phyloP scores from a whole-genome alignment of 2,113 vertebrate species.

The Nyctibius bracteatus region DNA sequence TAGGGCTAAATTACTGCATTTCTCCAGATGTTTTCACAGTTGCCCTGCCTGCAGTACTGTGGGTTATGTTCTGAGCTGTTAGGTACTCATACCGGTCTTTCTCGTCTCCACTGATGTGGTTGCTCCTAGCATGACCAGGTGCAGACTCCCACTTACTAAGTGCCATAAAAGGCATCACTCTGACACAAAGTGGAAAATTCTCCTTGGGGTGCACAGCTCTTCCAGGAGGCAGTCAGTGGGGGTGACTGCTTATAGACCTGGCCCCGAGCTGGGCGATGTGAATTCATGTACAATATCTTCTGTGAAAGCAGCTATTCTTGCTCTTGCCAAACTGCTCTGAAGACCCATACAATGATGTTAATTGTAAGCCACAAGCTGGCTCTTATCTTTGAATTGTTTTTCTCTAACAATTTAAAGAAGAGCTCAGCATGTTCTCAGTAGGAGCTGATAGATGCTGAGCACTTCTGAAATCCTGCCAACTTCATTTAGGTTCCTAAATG shows the following conservation, averaged over 20 bases:
- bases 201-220: not conserved
- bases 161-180: not conserved
- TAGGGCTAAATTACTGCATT: not conserved
- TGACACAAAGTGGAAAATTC: not conserved
- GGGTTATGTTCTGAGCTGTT: not conserved
- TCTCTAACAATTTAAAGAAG: slow-evolving; percentile 47
- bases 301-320: slow-evolving; percentile 43
- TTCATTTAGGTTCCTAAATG: slow-evolving; percentile 24
- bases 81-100: not conserved
- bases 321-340: not conserved
- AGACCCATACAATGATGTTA: slow-evolving; percentile 37
- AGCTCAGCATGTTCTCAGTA: slow-evolving; percentile 53
- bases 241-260: not conserved
- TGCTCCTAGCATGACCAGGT: not conserved
- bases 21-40: not conserved
- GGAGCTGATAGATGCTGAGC: slow-evolving; percentile 59
- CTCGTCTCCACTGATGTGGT: not conserved
- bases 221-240: not conserved
- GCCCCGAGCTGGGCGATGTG: not conserved
- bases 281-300: not conserved
- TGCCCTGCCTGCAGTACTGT: not conserved
- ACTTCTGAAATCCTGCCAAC: slow-evolving; percentile 58
- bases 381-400: slow-evolving; percentile 57
- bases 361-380: slow-evolving; percentile 42
- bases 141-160: not conserved